phyloP scores from a whole-genome alignment of 2,797 vertebrate genomes.

The Dicrostonyx torquatus region DNA sequence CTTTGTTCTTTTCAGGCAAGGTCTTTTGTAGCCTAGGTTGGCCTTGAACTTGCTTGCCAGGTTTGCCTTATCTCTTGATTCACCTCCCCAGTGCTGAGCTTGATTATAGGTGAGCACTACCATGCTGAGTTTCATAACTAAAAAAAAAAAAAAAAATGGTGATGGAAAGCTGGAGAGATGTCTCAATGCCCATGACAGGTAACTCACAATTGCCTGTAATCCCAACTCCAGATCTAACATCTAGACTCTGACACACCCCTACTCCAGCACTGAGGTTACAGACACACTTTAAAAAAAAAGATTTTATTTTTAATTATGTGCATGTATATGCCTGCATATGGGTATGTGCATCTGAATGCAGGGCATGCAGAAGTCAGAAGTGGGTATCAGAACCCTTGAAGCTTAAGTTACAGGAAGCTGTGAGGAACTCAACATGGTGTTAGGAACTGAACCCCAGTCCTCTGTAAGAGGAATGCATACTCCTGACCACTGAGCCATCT shows the following conservation, averaged over 20 bases:
- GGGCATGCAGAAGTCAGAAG: background rate
- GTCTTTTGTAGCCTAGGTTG: background rate
- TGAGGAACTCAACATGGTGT: background rate
- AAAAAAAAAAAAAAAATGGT: background rate
- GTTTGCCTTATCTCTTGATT: background rate
- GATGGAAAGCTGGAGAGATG: background rate
- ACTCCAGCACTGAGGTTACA: background rate
- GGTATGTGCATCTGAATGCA: background rate
- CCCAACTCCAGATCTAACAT: background rate
- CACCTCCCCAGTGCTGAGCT: background rate
- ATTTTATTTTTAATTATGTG: background rate
- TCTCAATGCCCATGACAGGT: background rate
- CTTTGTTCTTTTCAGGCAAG: background rate
- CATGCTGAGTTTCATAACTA: background rate
- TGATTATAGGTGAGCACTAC: background rate
- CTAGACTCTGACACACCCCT: background rate
- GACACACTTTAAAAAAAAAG: background rate
- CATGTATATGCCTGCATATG: background rate
- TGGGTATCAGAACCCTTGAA: background rate
- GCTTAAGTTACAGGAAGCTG: background rate
- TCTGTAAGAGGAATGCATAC: background rate
- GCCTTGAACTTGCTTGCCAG: background rate
- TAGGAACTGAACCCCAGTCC: background rate
- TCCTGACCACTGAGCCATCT: background rate
- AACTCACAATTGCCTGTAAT: background rate